phyloP scores from a whole-genome alignment of 2,113 vertebrate species.

The Theristicus caerulescens region DNA sequence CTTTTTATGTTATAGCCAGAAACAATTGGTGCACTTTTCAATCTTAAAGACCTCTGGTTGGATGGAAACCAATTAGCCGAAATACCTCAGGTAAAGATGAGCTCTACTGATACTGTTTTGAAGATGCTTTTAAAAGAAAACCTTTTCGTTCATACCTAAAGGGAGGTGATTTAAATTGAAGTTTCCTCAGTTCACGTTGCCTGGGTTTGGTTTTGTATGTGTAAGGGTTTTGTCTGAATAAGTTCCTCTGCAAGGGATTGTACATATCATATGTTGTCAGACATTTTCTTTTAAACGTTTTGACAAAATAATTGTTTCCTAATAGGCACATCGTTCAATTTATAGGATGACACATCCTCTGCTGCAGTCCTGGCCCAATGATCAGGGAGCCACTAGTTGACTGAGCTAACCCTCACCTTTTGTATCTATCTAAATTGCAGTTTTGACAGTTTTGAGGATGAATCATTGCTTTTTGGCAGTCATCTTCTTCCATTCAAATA shows the following conservation, averaged over 20 bases:
- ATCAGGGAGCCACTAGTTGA: not conserved
- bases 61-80: constrained; percentile 94
- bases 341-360: not conserved
- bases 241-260: not conserved
- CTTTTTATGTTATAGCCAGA: constrained; percentile 81
- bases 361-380: not conserved
- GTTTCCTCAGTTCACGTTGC: not conserved
- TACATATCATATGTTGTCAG: not conserved
- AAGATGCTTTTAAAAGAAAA: not conserved
- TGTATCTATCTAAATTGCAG: not conserved
- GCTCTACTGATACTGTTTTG: not conserved
- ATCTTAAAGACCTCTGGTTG: constrained; percentile 96
- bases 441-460: not conserved
- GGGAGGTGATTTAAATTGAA: not conserved
- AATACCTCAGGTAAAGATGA: constrained; percentile 87
- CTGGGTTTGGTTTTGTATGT: not conserved
- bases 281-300: not conserved
- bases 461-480: not conserved
- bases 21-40: constrained; percentile 93
- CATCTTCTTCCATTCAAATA: not conserved
- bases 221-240: not conserved
- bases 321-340: not conserved
- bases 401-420: not conserved
- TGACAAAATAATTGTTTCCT: not conserved
- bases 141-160: not conserved